phyloP scores from a whole-genome alignment of 35 echinoderm and acorn worm genomes.

The Ophiothrix spiculata region DNA sequence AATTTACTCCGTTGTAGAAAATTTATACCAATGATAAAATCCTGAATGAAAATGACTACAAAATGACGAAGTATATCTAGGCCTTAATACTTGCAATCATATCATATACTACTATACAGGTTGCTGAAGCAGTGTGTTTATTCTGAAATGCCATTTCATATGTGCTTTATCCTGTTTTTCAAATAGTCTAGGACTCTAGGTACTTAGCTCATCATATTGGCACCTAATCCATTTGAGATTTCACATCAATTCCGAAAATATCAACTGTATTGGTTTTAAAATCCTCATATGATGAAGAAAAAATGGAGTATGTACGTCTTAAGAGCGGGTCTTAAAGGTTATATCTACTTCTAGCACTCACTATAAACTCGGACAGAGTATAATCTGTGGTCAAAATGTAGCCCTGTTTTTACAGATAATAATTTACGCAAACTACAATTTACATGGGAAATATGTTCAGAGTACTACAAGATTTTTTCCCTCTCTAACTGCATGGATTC shows the following conservation, averaged over 20 bases:
- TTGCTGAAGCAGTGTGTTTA: background rate
- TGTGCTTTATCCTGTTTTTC: background rate
- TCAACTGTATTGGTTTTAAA: background rate
- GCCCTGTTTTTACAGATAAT: background rate
- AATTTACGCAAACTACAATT: background rate
- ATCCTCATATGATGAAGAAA: no score
- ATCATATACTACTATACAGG: background rate
- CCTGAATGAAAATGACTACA: no score
- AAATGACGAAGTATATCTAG: no score
- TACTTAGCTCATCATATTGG: no score
- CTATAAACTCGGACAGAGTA: background rate
- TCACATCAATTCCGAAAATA: background rate
- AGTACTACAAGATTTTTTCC: background rate
- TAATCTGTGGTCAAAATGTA: background rate
- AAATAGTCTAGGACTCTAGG: background rate
- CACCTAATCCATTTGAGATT: no score
- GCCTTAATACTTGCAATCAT: background rate
- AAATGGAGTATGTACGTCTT: no score
- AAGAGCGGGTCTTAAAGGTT: background rate
- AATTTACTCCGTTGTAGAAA: no score
- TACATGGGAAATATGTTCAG: background rate
- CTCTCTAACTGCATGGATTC: background rate
- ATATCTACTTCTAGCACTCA: background rate
- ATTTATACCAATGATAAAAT: no score
- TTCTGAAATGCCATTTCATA: background rate